Evolutionary conservation across 2,113 vertebrate genomes (phyloP).

Genomic region (Oriolus oriolus): DNA sequence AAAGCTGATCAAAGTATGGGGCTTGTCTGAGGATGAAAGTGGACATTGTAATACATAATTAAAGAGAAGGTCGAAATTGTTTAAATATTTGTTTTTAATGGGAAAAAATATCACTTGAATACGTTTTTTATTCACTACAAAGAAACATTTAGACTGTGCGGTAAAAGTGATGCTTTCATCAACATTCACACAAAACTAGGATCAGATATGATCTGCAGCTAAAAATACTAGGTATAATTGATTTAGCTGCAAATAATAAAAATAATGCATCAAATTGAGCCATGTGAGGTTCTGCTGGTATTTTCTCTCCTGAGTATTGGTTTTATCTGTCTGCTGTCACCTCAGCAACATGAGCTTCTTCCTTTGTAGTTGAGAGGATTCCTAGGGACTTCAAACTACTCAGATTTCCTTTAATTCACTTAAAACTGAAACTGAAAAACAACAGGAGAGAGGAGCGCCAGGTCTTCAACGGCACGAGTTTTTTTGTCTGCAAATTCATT

Average conservation of each 20-base stretch:
- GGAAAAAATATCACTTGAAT: not conserved
- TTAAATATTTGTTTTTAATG: constrained; percentile 19
- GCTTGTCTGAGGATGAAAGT: not conserved
- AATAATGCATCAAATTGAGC: not conserved
- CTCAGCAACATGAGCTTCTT: not conserved
- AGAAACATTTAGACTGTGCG: not conserved
- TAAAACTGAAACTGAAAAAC: not conserved
- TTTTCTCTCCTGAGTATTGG: not conserved
- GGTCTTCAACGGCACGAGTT: not conserved
- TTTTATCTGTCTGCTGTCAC: not conserved
- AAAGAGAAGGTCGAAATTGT: not conserved
- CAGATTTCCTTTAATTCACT: not conserved
- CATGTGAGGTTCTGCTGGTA: not conserved
- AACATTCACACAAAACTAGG: not conserved
- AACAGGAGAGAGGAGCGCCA: not conserved
- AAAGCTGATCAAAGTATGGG: not conserved
- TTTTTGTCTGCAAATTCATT: not conserved
- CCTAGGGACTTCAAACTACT: not conserved
- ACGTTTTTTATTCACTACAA: not conserved
- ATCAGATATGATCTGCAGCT: not conserved
- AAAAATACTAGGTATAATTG: not conserved
- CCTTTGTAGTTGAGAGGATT: not conserved
- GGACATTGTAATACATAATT: not conserved
- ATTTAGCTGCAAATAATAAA: not conserved
- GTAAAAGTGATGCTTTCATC: not conserved